Base-by-base conservation (phyloP, 2,113 vertebrate genomes). In the Callipepla squamata region DNA sequence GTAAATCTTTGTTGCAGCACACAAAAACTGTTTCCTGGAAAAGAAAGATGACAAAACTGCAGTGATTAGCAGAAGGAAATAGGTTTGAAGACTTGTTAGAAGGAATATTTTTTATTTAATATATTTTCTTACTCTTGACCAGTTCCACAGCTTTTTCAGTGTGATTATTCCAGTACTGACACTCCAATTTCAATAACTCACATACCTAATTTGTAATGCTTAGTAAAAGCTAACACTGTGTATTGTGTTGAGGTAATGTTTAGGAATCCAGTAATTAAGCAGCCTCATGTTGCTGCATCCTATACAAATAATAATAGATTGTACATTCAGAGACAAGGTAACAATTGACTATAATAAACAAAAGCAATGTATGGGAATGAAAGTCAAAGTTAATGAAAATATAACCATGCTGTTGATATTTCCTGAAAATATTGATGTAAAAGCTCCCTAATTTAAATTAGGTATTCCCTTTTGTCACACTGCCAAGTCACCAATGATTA, bases 381-480 rank as follows among this genome's bases (percentile, higher is more conserved):
- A 79, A 95, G 63, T 67, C 59, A 95, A 34, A 47, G 50, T 85
- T 89, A 95, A 82, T 94, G 75, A 93, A 94, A 94, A 87, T 67
- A 78, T 57, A 91, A 93, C 74, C 63, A 89, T 3, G 4, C 34
- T 90, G 32, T 89, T 92, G 89, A 85, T 61, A 87, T 76, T 94
- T 96, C 72, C 61, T 90, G 77, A 94, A 87, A 84, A 89, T 67
- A 44, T 34, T 13, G 59, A 6, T 80, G 84, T 87, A 82, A 94
- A 92, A 70, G 9, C 55, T 93, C 47, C 44, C 75, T 80, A 69
- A 95, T 80, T 77, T 95, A 87, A 92, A 83, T 85, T 75, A 78
- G 51, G 2, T 80, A 40, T 83, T 20, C n/a, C 81, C 76, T 77
- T 91, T 87, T 90, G 85, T 93, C 85, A 85, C 44, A 87, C 20